These are phyloP conservation scores for Dryococelus australis DNA, from an alignment of 2,888 invertebrate species.

Conservation along the genomic window DNA sequence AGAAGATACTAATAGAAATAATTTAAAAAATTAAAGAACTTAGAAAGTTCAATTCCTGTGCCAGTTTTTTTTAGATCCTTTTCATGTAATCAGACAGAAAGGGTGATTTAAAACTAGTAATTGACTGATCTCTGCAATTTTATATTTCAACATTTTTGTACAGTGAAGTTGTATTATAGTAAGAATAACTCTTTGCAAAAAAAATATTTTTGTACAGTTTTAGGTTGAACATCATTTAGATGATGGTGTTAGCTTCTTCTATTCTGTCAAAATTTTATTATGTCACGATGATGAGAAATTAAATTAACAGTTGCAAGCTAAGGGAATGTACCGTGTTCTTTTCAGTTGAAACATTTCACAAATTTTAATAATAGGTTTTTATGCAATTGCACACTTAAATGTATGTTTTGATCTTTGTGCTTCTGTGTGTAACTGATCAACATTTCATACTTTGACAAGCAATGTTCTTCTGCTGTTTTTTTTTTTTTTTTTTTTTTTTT, in stretches of 20 bases:
- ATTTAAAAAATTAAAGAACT: neutral
- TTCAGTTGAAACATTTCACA: too few relatives aligned
- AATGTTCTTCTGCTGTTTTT: too few relatives aligned
- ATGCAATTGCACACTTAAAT: too few relatives aligned
- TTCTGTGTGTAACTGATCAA: too few relatives aligned
- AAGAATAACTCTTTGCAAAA: neutral
- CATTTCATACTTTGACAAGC: too few relatives aligned
- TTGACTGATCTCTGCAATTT: neutral
- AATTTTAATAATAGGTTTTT: too few relatives aligned
- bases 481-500: too few relatives aligned
- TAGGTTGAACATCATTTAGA: neutral
- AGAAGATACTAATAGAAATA: neutral
- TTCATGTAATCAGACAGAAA: neutral
- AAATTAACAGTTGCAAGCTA: too few relatives aligned
- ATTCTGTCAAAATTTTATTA: neutral
- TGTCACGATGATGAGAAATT: neutral
- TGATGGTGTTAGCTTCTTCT: neutral
- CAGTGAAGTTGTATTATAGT: neutral
- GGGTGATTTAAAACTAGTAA: neutral
- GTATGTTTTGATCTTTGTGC: too few relatives aligned
- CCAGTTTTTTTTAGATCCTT: neutral
- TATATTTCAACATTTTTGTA: neutral
- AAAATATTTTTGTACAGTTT: slow-evolving; percentile 16
- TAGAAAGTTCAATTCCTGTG: neutral
- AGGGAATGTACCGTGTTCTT: too few relatives aligned